phyloP scores from a whole-genome alignment of 2,797 vertebrate species.

The Sebastes paucispinis region DNA sequence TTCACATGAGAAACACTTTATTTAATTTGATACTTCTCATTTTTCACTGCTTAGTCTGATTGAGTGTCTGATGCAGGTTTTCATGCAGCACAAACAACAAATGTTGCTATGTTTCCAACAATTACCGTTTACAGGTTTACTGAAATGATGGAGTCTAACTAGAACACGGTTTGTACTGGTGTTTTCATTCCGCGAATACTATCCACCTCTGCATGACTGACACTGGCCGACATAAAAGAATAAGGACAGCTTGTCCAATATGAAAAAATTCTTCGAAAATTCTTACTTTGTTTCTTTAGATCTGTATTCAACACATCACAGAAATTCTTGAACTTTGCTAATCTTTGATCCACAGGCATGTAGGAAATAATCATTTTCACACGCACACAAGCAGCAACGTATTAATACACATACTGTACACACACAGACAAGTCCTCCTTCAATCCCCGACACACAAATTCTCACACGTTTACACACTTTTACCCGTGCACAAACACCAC shows the following conservation, averaged over 20 bases:
- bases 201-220: not conserved
- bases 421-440: conserved; percentile 3
- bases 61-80: not conserved
- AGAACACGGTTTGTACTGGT: not conserved
- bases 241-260: not conserved
- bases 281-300: not conserved
- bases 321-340: conserved; percentile 22
- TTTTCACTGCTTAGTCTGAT: not conserved
- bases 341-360: conserved; percentile 33
- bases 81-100: not conserved
- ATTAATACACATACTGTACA: conserved; percentile 10
- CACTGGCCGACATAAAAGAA: not conserved
- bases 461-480: conserved; percentile 20
- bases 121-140: not conserved
- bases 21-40: not conserved
- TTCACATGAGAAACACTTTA: not conserved
- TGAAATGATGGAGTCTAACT: not conserved
- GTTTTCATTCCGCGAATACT: not conserved
- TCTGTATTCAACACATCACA: not conserved
- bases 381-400: not conserved
- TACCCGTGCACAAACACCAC: conserved; percentile 55
- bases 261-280: not conserved
- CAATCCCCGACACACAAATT: conserved; percentile 10
- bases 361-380: conserved; percentile 22
- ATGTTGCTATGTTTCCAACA: not conserved